A percentile compares a stretch with the other conserved stretches of the same genome.
phyloP scores from a whole-genome alignment of 1,140 invertebrate genomes.

The Glossosoma conforme region DNA sequence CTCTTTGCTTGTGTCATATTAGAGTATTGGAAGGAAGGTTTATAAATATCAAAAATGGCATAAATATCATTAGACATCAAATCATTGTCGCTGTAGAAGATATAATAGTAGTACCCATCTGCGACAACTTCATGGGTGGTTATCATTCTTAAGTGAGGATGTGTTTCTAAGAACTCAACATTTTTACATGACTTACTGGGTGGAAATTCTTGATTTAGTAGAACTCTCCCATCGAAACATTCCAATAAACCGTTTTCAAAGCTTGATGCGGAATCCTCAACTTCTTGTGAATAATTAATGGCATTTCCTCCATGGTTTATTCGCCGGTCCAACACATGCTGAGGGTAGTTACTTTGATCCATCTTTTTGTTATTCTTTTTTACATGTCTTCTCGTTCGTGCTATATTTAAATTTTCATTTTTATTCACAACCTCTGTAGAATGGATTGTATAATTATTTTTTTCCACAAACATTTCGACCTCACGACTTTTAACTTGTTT shows the following conservation, averaged over 20 bases:
- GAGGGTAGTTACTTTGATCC: too few relatives aligned
- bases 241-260: conserved; percentile 69
- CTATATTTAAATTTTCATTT: too few relatives aligned
- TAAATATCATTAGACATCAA: conserved; percentile 71
- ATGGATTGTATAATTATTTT: too few relatives aligned
- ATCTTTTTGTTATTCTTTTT: too few relatives aligned
- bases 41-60: conserved; percentile 77
- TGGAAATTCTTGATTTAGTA: conserved; percentile 63
- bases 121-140: conserved; percentile 62
- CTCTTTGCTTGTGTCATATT: conserved; percentile 61
- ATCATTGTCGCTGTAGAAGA: conserved; percentile 83
- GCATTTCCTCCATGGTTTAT: conserved; percentile 70
- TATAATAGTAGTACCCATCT: conserved; percentile 81
- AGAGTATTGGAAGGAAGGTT: conserved; percentile 72
- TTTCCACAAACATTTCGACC: too few relatives aligned
- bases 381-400: too few relatives aligned
- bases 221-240: conserved; percentile 68
- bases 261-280: conserved; percentile 63
- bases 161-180: conserved; percentile 61
- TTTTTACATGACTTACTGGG: conserved; percentile 60
- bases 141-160: conserved; percentile 56
- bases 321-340: conserved; percentile 63
- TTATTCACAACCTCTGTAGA: too few relatives aligned
- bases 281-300: conserved; percentile 50
- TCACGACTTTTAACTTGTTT: too few relatives aligned